Conservation (phyloP, 2,888 invertebrate species). For the Branchellion lobata region DNA sequence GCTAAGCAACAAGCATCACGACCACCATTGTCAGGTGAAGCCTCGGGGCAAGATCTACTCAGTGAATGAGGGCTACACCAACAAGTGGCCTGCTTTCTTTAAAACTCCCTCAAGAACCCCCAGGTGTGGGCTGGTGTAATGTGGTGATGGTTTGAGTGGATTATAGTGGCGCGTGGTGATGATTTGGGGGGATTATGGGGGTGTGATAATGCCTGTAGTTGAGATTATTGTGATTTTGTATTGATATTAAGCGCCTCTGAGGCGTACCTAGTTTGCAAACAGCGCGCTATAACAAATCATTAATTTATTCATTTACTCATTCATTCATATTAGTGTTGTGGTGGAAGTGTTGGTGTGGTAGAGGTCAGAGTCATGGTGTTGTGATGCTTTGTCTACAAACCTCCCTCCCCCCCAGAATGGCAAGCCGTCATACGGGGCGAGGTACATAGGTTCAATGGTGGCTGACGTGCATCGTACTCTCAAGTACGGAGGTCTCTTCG, state of each 20-base stretch:
- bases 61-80: conserved; percentile 71
- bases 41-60: conserved; percentile 84
- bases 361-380: too few relatives aligned
- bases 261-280: too few relatives aligned
- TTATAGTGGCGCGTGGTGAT: neutral
- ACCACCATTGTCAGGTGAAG: conserved; percentile 63
- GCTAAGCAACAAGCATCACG: too few relatives aligned
- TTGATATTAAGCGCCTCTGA: too few relatives aligned
- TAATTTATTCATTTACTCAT: too few relatives aligned
- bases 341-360: too few relatives aligned
- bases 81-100: conserved; percentile 74
- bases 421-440: conserved; percentile 81
- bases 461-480: conserved; percentile 98
- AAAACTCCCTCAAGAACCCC: conserved; percentile 78
- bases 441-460: conserved; percentile 99
- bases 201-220: too few relatives aligned
- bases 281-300: too few relatives aligned
- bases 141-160: neutral
- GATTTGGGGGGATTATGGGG: neutral
- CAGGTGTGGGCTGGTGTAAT: conserved; percentile 62
- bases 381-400: too few relatives aligned
- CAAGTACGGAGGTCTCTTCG: conserved; percentile 97
- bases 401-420: conserved; percentile 69
- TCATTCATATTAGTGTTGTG: too few relatives aligned
- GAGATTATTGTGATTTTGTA: neutral